phyloP scores from a whole-genome alignment of 2,888 invertebrate genomes.

The Gastracanthus pulcherrimus region DNA sequence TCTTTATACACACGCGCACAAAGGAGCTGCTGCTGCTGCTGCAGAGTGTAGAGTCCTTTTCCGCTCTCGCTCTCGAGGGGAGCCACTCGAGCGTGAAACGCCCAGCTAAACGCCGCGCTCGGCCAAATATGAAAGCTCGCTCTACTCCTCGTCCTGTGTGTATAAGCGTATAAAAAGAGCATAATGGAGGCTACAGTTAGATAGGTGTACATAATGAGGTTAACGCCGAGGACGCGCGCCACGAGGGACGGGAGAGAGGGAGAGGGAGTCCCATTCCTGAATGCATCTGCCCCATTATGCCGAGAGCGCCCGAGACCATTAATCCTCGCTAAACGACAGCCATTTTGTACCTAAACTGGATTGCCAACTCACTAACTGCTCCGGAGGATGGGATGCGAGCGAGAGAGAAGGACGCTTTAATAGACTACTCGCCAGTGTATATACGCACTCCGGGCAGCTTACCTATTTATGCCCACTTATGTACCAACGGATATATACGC shows the following conservation, averaged over 20 bases:
- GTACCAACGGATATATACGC: neutral
- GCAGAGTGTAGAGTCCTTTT: conserved; percentile 34
- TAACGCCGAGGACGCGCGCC: conserved; percentile 60
- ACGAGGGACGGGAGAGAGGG: conserved; percentile 60
- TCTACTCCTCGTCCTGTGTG: conserved; percentile 28
- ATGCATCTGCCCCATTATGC: conserved; percentile 77
- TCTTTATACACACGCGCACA: neutral
- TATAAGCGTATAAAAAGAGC: conserved; percentile 68
- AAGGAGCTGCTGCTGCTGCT: conserved; percentile 5
- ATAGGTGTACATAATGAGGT: conserved; percentile 76
- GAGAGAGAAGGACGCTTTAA: conserved; percentile 38
- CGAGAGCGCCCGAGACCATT: conserved; percentile 71
- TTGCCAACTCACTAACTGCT: conserved; percentile 73
- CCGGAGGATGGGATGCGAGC: neutral
- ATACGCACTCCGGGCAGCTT: neutral
- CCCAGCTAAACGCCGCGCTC: conserved; percentile 75
- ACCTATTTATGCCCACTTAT: conserved; percentile 37
- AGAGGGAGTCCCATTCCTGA: conserved; percentile 54
- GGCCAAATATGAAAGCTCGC: conserved; percentile 64
- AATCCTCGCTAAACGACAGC: conserved; percentile 78
- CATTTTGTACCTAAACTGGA: conserved; percentile 78
- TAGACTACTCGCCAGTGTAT: conserved; percentile 32
- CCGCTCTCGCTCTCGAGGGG: conserved; percentile 41
- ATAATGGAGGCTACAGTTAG: conserved; percentile 72
- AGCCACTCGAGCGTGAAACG: conserved; percentile 76